Base-by-base conservation (phyloP, 2,888 invertebrate genomes). In the Parthenolecanium corni region DNA sequence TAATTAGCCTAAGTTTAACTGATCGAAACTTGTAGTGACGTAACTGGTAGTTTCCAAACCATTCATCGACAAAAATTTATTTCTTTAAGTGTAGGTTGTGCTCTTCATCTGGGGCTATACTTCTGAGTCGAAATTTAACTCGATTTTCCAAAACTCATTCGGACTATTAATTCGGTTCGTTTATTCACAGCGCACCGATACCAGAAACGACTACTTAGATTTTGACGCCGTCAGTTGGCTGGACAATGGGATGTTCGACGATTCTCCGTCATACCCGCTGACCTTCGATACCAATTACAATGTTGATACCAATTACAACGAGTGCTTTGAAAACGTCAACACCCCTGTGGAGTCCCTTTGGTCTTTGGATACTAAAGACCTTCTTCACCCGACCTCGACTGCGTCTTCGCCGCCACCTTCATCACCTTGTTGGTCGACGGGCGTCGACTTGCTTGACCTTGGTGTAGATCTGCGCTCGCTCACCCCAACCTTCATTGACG, bases 291-390 rank as follows among this genome's bases (percentile, higher is more conserved):
- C 23, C 21, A 16, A 1, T 12, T 18, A 14, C 46, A 31, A 24
- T n/a, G n/a, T 51, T 4, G 61, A 61, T 20, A 16, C 23, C 21
- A 20, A 40, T 16, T 18, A 38, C 18, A 51, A 36, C 31, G 51
- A 31, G 16, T 40, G 38, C 38, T 14, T 38, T 1, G 51, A 61
- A n/a, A 36, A 20, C 16, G 5, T 21, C 16, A 16, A 20, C 40
- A 61, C 61, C 5, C 51, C 61, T 3, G 14, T 49, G 11, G 61
- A 61, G 49, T 49, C 61, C 16, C 36, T 61, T 21, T 46, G 47
- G 36, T 49, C 61, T 21, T 38, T 61, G 31, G 61, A 61, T 21
- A 61, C 61, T 5, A 49, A 49, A 36, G 61, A 61, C 49, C 36
- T 61, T 14, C 18, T 57, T 49, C 52, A 49, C 14, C 16, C 42